Evolutionary conservation across 2,888 invertebrate species (phyloP).

Genomic region (Drosophila birchii): DNA sequence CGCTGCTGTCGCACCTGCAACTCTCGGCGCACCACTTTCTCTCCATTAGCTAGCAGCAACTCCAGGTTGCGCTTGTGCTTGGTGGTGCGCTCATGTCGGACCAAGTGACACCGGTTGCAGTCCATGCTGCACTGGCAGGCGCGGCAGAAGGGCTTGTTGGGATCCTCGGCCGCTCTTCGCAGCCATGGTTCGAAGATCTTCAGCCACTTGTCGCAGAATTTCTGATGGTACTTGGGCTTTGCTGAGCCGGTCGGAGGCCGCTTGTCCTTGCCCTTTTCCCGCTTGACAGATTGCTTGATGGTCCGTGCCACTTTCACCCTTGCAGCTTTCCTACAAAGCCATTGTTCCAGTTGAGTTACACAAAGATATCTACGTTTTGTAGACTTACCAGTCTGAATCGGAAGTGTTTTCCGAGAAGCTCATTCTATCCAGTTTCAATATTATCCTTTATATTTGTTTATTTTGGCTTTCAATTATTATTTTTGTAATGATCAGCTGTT

Average conservation of each 20-base stretch:
- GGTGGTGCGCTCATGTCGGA: slow-evolving; percentile 81
- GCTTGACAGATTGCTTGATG: slow-evolving; percentile 25
- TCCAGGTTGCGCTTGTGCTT: slow-evolving; percentile 82
- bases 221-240: slow-evolving; percentile 80
- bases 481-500: slow-evolving; percentile 27
- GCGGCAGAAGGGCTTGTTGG: slow-evolving; percentile 81
- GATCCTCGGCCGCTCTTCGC: slow-evolving; percentile 72
- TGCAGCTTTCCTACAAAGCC: slow-evolving; percentile 75
- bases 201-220: slow-evolving; percentile 83
- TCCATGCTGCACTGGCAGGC: slow-evolving; percentile 82
- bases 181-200: slow-evolving; percentile 82
- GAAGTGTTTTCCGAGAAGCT: slow-evolving; percentile 81
- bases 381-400: slow-evolving; percentile 81
- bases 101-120: slow-evolving; percentile 83
- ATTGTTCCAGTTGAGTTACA: no score
- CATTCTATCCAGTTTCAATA: slow-evolving; percentile 52
- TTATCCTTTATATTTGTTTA: slow-evolving; percentile 15
- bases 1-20: slow-evolving; percentile 79
- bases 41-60: slow-evolving; percentile 76
- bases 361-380: no score
- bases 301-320: slow-evolving; percentile 67
- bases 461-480: neutral
- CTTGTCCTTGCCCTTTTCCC: slow-evolving; percentile 56
- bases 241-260: slow-evolving; percentile 11
- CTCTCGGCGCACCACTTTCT: slow-evolving; percentile 75